Conservation (phyloP, 2,797 vertebrate species). For the Simalia tracyae region DNA sequence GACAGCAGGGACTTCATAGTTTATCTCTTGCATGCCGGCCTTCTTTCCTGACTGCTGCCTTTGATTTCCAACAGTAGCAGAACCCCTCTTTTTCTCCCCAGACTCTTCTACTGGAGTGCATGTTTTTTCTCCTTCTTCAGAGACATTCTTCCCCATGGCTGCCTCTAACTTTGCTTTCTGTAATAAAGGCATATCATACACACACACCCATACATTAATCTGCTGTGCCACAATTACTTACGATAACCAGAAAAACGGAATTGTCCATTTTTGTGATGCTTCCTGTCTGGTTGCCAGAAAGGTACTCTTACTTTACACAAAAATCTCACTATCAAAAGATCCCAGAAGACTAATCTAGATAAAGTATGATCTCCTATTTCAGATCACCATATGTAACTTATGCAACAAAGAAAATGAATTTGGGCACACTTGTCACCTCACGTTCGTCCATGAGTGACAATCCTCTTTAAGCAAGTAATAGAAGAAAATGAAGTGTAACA, state of each 20-base stretch:
- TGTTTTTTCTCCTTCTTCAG: not conserved
- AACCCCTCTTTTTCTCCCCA: not conserved
- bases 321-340: not conserved
- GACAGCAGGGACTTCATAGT: not conserved
- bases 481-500: not conserved
- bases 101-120: not conserved
- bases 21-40: not conserved
- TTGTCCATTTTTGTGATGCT: not conserved
- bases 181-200: not conserved
- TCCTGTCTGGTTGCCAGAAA: not conserved
- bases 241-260: not conserved
- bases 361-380: not conserved
- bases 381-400: not conserved
- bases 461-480: not conserved
- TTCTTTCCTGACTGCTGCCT: not conserved
- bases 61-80: not conserved
- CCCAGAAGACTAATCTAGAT: no score
- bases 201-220: not conserved
- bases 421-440: no score
- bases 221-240: not conserved
- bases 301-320: not conserved
- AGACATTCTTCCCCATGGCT: fast-evolving
- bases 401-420: not conserved
- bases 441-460: not conserved
- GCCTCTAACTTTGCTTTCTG: conserved; percentile 17